phyloP scores from a whole-genome alignment of 2,888 invertebrate genomes.

The Euproctis similis region DNA sequence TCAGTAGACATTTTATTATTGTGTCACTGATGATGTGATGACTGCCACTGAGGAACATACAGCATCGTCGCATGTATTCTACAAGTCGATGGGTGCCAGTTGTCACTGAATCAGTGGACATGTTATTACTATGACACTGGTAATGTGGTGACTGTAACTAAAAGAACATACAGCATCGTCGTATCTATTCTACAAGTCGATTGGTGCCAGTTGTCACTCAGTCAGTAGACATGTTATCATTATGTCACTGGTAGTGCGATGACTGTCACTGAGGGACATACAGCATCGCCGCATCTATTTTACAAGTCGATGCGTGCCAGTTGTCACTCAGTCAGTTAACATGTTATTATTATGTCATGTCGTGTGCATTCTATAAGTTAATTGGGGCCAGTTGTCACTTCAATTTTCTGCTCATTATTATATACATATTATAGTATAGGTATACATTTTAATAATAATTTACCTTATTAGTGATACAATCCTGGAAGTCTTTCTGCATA shows the following conservation, averaged over 20 bases:
- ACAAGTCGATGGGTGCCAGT: not conserved
- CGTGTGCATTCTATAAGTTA: no score
- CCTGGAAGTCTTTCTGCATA: slow-evolving; percentile 92
- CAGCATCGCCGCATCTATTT: no score
- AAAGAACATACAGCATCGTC: not conserved
- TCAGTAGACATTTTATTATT: slow-evolving; percentile 11
- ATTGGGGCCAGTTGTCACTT: no score
- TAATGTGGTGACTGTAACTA: slow-evolving; percentile 4
- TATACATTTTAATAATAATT: slow-evolving; percentile 27
- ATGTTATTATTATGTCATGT: no score
- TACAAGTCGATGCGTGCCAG: no score
- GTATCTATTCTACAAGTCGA: not conserved
- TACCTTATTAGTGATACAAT: slow-evolving; percentile 92
- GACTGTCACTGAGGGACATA: not conserved
- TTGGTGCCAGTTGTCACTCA: slow-evolving; percentile 3
- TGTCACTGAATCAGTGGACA: slow-evolving; percentile 9
- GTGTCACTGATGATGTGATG: slow-evolving; percentile 13
- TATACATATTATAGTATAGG: no score
- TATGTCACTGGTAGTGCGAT: slow-evolving; percentile 12
- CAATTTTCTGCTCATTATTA: no score
- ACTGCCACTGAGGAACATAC: slow-evolving; percentile 1
- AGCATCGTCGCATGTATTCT: slow-evolving; percentile 1
- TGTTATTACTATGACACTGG: slow-evolving; percentile 10
- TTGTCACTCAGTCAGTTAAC: slow-evolving; percentile 12
- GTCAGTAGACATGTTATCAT: slow-evolving; percentile 9